Evolutionary conservation across 2,113 vertebrate genomes (phyloP).

Genomic region (Tachuris rubrigastra): DNA sequence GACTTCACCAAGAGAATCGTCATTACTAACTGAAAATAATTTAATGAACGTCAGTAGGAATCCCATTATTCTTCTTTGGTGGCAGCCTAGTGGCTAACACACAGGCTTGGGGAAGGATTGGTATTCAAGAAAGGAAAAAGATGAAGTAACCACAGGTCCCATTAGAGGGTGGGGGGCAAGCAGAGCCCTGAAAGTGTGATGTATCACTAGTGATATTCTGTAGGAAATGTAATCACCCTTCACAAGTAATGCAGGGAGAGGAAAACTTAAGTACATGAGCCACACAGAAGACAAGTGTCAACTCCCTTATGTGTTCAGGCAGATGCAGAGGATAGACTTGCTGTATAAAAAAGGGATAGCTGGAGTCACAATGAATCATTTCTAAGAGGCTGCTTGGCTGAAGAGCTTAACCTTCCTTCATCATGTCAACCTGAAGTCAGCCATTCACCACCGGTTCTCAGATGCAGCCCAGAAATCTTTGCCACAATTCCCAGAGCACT

Average conservation of each 20-base stretch:
- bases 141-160: conserved; percentile 29
- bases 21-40: conserved; percentile 32
- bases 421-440: conserved; percentile 48
- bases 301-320: neutral
- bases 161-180: neutral
- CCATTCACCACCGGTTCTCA: conserved; percentile 24
- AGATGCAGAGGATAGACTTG: neutral
- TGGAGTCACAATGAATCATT: conserved; percentile 47
- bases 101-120: conserved; percentile 9
- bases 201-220: conserved; percentile 10
- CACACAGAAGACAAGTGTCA: neutral
- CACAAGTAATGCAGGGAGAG: conserved; percentile 8
- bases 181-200: conserved; percentile 4
- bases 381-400: conserved; percentile 49
- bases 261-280: neutral
- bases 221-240: conserved; percentile 51
- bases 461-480: conserved; percentile 30
- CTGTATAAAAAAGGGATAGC: neutral
- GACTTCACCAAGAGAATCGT: neutral
- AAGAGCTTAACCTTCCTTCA: conserved; percentile 64
- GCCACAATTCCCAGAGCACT: conserved; percentile 57
- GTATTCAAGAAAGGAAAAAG: conserved; percentile 27
- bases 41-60: conserved; percentile 29
- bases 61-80: conserved; percentile 35
- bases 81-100: neutral